Evolutionary conservation across 2,113 vertebrate genomes (phyloP), one percentile per base, ranked within the genome.

Genomic region (Alligator mississippiensis): DNA sequence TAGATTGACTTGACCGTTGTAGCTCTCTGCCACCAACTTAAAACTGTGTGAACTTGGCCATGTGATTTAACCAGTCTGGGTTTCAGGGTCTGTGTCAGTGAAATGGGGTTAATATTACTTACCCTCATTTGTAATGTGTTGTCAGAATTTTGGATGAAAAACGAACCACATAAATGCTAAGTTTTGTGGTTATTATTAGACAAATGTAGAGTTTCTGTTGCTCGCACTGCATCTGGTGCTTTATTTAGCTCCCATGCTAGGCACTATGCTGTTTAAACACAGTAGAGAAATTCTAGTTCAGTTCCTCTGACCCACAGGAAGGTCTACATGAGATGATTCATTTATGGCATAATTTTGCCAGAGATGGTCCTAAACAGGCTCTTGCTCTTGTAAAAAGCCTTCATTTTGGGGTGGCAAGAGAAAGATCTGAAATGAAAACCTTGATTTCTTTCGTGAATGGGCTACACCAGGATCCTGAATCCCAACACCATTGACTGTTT

Each of bases 371-470:
- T 64, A 60, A 76, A 25, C 47, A 54, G 74, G 59, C 57, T 76
- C 85, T 88, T 64, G 82, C 59, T 86, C 11, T 93, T 86, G 82
- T 77, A 89, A 87, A 30, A 87, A 77, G 16, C 88, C 77, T 78
- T 16, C 18, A 87, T 5, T 77, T 91, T 90, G 64, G 64, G 24
- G 80, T 75, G 85, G 78, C n/a, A 64, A 1, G 1, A 76, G 80
- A 61, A 84, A 16, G 22, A 27, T 84, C 9, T 77, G 59, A 79
- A 64, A 38, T 63, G 58, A n/a, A 72, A 5, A 10, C 66, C n/a
- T n/a, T 34, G n/a, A 28, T 34, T 16, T 70, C 66, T 34, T 10
- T 70, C 8, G 47, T 47, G 47, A 18, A 34, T 30, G 66, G 66
- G n/a, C 66, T 70, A 30, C 66, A 70, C n/a, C 38, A 81, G 58